Percentiles rank a stretch among this genome's conserved stretches.
phyloP scores from a whole-genome alignment of 2,888 invertebrate genomes.

The Volucella bombylans region DNA sequence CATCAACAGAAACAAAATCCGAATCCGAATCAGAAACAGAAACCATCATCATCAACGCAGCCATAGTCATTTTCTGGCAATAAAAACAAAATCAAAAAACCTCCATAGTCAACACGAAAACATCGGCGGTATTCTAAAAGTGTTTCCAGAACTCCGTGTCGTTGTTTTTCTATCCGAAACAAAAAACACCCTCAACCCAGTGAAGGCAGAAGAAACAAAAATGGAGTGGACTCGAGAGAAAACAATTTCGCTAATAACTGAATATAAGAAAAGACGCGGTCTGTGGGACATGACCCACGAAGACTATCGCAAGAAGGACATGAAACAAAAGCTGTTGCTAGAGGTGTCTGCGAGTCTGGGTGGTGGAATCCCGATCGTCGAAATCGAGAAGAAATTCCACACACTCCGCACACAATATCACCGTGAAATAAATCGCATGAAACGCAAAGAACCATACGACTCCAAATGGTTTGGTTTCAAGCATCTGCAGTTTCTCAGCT shows the following conservation, averaged over 20 bases:
- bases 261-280: conserved; percentile 81
- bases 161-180: background rate
- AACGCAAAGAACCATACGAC: conserved; percentile 84
- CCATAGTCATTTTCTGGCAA: conserved; percentile 58
- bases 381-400: conserved; percentile 85
- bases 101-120: conserved; percentile 2
- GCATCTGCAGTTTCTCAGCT: conserved; percentile 85
- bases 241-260: conserved; percentile 80
- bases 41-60: background rate
- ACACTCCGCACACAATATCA: conserved; percentile 86
- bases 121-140: background rate
- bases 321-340: conserved; percentile 79
- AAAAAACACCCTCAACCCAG: background rate
- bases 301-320: conserved; percentile 82
- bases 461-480: conserved; percentile 85
- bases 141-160: background rate
- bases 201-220: conserved; percentile 61
- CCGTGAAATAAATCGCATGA: conserved; percentile 84
- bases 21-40: too few species aligned
- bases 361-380: conserved; percentile 81
- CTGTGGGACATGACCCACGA: conserved; percentile 83
- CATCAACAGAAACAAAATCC: conserved; percentile 32
- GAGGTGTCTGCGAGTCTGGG: conserved; percentile 80
- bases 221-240: conserved; percentile 83
- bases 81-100: conserved; percentile 65